Evolutionary conservation across 2,113 vertebrate genomes (phyloP), one percentile per base, ranked within the genome.

Genomic region (Sisor rabdophorus): DNA sequence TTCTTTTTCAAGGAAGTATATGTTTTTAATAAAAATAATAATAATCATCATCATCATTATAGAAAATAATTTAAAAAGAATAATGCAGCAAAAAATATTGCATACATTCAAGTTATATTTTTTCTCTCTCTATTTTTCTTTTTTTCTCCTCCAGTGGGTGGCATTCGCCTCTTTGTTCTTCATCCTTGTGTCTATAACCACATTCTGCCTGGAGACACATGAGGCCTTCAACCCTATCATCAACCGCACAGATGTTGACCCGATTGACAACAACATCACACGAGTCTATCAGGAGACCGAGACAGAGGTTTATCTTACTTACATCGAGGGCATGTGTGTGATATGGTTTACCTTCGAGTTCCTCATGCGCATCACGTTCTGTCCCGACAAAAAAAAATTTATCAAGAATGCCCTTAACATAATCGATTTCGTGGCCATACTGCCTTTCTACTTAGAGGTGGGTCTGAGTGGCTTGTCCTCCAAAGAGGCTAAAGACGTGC

Each of bases 261-360:
- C 89, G 15, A 87, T 90, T 58, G 92, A 91, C 65, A 95, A 94
- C 28, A 91, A 95, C 36, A 91, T 90, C 84, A 93, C 94, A 0
- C 92, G 92, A 55, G 83, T 91, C 89, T 93, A 93, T 87, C 88
- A 92, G 85, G 94, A 95, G 80, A 91, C 94, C 0, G 94, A 94
- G 90, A 95, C 94, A 0, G 94, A 95, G 87, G 94, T 93, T 60
- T 95, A 93, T 86, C 92, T 96, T 79, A 96, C 93, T 78, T 95
- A 96, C 89, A 94, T 95, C 4, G 94, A 96, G 88, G 94, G 94
- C 13, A 94, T 95, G 85, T 96, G 94, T 32, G 94, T 96, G 87
- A 90, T 96, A 82, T 96, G 94, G 94, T 96, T 96, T 90, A 96
- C 94, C 79, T 94, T 96, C 58, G 94, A 96, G 89, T 95, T 96